Evolutionary conservation across 2,888 invertebrate genomes (phyloP).

Genomic region (Calameuta pallipes): DNA sequence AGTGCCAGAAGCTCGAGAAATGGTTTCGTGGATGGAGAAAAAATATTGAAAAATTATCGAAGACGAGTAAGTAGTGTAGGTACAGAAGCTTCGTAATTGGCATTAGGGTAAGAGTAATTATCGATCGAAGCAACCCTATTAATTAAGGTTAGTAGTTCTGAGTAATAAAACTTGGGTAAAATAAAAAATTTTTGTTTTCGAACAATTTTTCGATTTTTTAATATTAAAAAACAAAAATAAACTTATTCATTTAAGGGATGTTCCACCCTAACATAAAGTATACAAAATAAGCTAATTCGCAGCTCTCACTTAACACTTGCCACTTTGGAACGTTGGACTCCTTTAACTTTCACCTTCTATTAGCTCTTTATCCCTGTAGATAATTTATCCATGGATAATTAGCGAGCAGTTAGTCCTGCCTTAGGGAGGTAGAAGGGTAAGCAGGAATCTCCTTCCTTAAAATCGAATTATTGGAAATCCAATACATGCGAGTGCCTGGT

Average conservation of each 20-base stretch:
- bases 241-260: too few species aligned
- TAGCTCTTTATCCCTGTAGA: not conserved
- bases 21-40: not conserved
- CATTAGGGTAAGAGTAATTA: not conserved
- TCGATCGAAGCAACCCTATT: not conserved
- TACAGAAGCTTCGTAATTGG: not conserved
- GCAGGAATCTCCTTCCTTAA: not conserved
- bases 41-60: not conserved
- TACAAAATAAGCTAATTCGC: not conserved
- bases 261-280: not conserved
- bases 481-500: not conserved
- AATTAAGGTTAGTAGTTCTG: not conserved
- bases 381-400: not conserved
- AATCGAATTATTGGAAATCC: not conserved
- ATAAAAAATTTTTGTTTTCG: too few species aligned
- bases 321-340: not conserved
- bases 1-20: not conserved
- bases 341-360: not conserved
- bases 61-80: not conserved
- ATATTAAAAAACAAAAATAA: too few species aligned
- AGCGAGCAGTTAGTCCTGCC: not conserved
- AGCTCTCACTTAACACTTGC: not conserved
- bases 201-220: too few species aligned
- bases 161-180: too few species aligned
- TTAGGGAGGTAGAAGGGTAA: not conserved